phyloP scores from a whole-genome alignment of 1,140 invertebrate species.

The Himalopsyche phryganea region DNA sequence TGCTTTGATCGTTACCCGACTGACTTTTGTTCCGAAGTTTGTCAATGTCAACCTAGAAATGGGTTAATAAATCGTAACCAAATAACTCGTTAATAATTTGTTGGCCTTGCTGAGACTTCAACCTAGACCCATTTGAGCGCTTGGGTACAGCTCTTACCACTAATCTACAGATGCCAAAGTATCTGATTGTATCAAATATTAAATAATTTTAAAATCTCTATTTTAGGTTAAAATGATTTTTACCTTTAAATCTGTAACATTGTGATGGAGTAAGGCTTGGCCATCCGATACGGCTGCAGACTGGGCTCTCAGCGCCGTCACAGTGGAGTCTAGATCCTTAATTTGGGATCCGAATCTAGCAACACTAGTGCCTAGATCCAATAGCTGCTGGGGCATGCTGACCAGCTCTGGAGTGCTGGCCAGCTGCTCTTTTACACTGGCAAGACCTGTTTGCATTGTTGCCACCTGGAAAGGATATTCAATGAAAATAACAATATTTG shows the following conservation, averaged over 20 bases:
- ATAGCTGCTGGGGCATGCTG: constrained; percentile 54
- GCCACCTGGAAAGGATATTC: constrained; percentile 43
- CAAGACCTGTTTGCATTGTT: constrained; percentile 49
- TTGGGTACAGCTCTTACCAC: too few species aligned
- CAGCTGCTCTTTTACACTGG: constrained; percentile 54
- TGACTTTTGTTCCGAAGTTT: constrained; percentile 22
- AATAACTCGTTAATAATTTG: too few species aligned
- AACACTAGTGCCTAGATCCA: constrained; percentile 54
- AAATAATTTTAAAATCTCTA: too few species aligned
- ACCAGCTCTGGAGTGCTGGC: constrained; percentile 56
- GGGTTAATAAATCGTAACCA: background rate
- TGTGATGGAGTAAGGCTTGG: constrained; percentile 42
- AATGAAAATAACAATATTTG: too few species aligned
- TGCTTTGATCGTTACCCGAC: constrained; percentile 36
- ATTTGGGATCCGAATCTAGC: constrained; percentile 58
- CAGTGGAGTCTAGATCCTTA: constrained; percentile 43
- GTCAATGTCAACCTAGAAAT: constrained; percentile 27
- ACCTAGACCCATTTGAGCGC: too few species aligned
- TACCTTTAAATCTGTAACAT: constrained; percentile 49
- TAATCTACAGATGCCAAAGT: too few species aligned
- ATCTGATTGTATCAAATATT: too few species aligned
- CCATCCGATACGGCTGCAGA: constrained; percentile 40
- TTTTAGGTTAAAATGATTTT: too few species aligned
- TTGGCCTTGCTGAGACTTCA: too few species aligned
- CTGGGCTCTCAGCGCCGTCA: constrained; percentile 42